phyloP scores from a whole-genome alignment of 1,140 invertebrate species.

The Drosophila arizonae region DNA sequence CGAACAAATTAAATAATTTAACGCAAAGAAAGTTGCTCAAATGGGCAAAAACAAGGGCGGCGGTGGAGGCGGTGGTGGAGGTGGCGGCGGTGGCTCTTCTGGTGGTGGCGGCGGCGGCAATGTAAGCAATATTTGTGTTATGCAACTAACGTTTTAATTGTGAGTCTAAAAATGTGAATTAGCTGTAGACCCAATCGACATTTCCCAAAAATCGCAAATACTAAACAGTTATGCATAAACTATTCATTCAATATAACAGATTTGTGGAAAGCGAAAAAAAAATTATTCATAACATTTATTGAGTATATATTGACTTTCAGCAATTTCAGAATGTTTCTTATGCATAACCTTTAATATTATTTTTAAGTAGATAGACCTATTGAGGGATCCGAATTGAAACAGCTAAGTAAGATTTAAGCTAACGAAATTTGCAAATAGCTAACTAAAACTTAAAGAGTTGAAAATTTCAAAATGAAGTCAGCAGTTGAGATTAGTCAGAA shows the following conservation, averaged over 20 bases:
- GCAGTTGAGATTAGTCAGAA: too few relatives aligned
- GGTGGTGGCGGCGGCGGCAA: conserved; percentile 67
- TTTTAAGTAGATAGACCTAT: too few relatives aligned
- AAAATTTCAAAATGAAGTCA: too few relatives aligned
- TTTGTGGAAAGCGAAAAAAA: too few relatives aligned
- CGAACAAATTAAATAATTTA: conserved; percentile 60
- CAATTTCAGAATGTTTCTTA: too few relatives aligned
- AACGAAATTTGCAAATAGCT: too few relatives aligned
- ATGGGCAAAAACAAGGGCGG: conserved; percentile 81
- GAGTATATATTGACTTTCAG: too few relatives aligned
- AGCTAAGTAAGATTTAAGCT: too few relatives aligned
- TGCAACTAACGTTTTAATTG: conserved; percentile 71
- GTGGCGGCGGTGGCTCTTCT: conserved; percentile 40
- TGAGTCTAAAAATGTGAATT: conserved; percentile 51
- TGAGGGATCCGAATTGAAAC: too few relatives aligned
- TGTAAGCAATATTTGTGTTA: conserved; percentile 83
- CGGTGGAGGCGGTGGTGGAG: conserved; percentile 53
- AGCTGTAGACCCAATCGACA: not conserved
- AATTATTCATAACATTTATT: too few relatives aligned
- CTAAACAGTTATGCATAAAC: not conserved
- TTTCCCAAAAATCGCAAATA: not conserved
- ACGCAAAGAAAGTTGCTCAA: conserved; percentile 43
- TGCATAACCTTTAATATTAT: too few relatives aligned
- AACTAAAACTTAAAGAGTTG: too few relatives aligned
- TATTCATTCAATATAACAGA: not conserved